Evolutionary conservation across 37 sponge, comb jelly and placozoan species (phyloP).

Genomic region (Tethya wilhelma): DNA sequence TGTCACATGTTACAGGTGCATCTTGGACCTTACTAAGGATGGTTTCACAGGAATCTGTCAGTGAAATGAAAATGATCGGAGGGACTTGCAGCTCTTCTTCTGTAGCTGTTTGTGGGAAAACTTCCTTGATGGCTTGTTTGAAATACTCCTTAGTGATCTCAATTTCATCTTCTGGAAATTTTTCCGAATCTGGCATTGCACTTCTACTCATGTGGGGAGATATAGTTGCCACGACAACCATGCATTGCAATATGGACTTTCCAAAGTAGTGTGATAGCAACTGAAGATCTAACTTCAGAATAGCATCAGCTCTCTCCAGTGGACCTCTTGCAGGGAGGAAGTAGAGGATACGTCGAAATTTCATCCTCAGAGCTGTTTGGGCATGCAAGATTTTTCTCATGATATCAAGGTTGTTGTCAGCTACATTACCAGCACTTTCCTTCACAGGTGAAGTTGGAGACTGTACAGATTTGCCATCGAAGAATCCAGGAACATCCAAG

Average conservation of each 20-base stretch:
- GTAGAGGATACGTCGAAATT: constrained; percentile 25
- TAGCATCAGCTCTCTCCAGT: constrained; percentile 1
- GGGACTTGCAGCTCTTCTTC: background rate
- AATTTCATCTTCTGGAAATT: constrained; percentile 11
- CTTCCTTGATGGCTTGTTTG: background rate
- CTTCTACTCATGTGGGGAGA: background rate
- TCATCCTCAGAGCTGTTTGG: constrained; percentile 9
- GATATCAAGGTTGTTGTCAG: constrained; percentile 8
- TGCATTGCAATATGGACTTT: constrained; percentile 23
- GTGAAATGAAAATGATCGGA: constrained; percentile 23
- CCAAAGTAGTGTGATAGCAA: constrained; percentile 22
- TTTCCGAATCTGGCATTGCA: background rate
- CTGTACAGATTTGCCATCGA: background rate
- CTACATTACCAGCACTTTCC: background rate
- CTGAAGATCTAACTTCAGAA: constrained; percentile 7
- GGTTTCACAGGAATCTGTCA: background rate
- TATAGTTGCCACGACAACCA: constrained; percentile 44
- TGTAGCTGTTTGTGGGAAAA: background rate
- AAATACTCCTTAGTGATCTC: background rate
- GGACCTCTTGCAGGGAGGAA: constrained; percentile 40
- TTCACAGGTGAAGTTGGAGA: background rate
- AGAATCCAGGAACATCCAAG: constrained; percentile 31
- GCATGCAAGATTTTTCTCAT: constrained; percentile 27
- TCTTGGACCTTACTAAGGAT: constrained; percentile 8
- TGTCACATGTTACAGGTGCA: background rate